Percentiles rank a stretch among this genome's conserved stretches.
Conservation (phyloP, 2,113 vertebrate species). For the Argyrosomus japonicus region DNA sequence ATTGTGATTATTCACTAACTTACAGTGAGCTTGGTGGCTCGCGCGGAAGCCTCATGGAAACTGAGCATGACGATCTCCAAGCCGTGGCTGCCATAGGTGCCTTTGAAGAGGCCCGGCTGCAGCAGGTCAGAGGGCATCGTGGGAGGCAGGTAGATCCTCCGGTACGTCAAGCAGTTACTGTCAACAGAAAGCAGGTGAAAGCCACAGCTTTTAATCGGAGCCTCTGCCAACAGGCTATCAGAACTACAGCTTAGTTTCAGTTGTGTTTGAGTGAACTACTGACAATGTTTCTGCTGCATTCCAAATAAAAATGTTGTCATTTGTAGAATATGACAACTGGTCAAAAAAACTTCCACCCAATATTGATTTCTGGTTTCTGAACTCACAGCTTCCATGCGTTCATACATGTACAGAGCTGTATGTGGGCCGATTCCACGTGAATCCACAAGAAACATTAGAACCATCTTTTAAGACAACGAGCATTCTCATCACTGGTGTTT, state of each 20-base stretch:
- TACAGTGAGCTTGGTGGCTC: slow-evolving; percentile 97
- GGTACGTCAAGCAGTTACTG: slow-evolving; percentile 98
- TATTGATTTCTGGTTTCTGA: too few species aligned
- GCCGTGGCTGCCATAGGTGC: slow-evolving; percentile 97
- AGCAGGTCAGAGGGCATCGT: slow-evolving; percentile 88
- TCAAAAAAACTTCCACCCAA: too few species aligned
- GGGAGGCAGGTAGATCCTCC: slow-evolving; percentile 96
- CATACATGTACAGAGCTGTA: too few species aligned
- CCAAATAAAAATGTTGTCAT: too few species aligned
- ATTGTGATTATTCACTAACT: slow-evolving; percentile 58
- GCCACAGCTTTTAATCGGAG: background rate
- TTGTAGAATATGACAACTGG: too few species aligned
- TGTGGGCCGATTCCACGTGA: background rate
- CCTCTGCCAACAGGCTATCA: background rate
- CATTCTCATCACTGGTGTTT: background rate
- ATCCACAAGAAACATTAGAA: background rate
- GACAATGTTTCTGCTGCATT: too few species aligned
- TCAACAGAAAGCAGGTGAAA: slow-evolving; percentile 27
- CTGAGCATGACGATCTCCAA: slow-evolving; percentile 99
- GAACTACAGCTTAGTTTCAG: background rate
- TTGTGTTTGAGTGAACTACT: too few species aligned
- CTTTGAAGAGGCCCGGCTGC: slow-evolving; percentile 95
- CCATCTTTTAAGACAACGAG: background rate
- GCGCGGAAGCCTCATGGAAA: slow-evolving; percentile 89
- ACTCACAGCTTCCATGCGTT: too few species aligned